These are phyloP conservation scores for Xanthia icteritia DNA, from an alignment of 2,888 invertebrate genomes.

Conservation along the genomic window DNA sequence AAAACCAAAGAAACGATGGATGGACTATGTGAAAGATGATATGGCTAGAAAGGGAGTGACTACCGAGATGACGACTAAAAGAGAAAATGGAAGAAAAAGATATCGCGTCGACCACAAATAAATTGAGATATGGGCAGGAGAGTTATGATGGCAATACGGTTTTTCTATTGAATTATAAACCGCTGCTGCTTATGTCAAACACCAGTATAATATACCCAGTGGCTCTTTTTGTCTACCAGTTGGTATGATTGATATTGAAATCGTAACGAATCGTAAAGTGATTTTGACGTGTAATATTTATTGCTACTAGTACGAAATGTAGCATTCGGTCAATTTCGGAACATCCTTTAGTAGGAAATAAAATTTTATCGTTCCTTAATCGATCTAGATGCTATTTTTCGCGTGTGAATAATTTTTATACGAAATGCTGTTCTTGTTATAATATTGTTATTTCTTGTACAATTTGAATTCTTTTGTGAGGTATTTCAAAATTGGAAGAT, in stretches of 20 bases:
- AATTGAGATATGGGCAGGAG: no score
- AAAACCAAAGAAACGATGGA: no score
- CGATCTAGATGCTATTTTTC: conserved; percentile 55
- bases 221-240: conserved; percentile 70
- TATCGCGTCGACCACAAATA: no score
- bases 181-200: conserved; percentile 62
- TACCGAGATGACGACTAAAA: no score
- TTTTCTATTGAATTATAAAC: background rate
- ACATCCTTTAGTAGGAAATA: conserved; percentile 57
- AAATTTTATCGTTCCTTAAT: conserved; percentile 60
- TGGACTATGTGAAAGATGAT: no score
- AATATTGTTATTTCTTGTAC: conserved; percentile 22
- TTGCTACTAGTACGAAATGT: conserved; percentile 64
- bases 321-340: conserved; percentile 54
- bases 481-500: conserved; percentile 38
- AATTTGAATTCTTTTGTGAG: conserved; percentile 30
- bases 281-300: conserved; percentile 82
- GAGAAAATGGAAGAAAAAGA: no score
- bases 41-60: no score
- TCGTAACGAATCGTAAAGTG: conserved; percentile 84
- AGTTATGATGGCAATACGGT: no score
- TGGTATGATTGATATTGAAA: conserved; percentile 83
- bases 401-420: conserved; percentile 55
- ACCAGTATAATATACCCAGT: conserved; percentile 69
- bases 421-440: conserved; percentile 21